Conservation (phyloP, 2,888 invertebrate species). For the Thelaira solivaga region DNA sequence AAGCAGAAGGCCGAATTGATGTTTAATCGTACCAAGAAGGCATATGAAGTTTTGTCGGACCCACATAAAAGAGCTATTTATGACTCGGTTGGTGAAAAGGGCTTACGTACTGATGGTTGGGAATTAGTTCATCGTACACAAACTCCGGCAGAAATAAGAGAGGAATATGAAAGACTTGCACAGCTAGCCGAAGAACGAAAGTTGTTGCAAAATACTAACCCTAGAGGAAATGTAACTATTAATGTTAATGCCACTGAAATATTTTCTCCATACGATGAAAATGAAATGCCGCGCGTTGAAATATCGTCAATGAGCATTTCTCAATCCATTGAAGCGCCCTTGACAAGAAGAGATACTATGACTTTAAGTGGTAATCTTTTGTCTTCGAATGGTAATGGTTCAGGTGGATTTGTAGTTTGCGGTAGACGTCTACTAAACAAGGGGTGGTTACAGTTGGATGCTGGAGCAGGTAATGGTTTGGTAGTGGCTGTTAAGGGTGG, state of each 20-base stretch:
- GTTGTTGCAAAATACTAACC: constrained; percentile 93
- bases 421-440: constrained; percentile 88
- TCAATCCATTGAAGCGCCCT: constrained; percentile 95
- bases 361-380: constrained; percentile 89
- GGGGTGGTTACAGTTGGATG: constrained; percentile 92
- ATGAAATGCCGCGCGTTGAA: constrained; percentile 86
- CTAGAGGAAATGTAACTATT: constrained; percentile 90
- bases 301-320: constrained; percentile 94
- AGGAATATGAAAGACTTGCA: constrained; percentile 94
- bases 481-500: constrained; percentile 84
- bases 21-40: constrained; percentile 94
- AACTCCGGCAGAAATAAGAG: constrained; percentile 96
- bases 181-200: constrained; percentile 91
- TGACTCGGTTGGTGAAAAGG: constrained; percentile 91
- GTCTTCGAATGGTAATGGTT: constrained; percentile 92
- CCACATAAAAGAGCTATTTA: constrained; percentile 96
- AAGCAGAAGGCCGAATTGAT: constrained; percentile 94
- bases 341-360: constrained; percentile 90
- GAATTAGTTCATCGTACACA: constrained; percentile 93
- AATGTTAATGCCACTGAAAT: constrained; percentile 95
- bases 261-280: constrained; percentile 89
- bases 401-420: constrained; percentile 83
- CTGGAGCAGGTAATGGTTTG: constrained; percentile 91
- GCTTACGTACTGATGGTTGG: constrained; percentile 96
- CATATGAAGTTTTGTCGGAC: constrained; percentile 96